These are phyloP conservation scores for Adoxophyes honmai DNA, from an alignment of 1,140 invertebrate species.

Conservation along the genomic window DNA sequence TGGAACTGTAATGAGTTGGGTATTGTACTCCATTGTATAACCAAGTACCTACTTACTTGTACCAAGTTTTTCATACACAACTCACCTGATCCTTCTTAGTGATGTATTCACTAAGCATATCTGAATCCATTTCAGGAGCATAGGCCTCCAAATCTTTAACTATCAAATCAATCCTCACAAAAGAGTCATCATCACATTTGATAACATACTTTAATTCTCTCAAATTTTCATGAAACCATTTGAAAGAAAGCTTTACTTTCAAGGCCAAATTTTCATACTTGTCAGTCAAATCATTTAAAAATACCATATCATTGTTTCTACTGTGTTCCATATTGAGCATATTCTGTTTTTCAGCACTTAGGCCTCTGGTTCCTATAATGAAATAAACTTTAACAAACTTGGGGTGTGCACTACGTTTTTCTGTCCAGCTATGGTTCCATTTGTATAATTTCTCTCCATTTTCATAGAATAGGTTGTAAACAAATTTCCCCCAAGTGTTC, in stretches of 20 bases:
- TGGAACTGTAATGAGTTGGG: too few relatives aligned
- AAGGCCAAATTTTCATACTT: conserved; percentile 53
- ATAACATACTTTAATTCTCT: conserved; percentile 57
- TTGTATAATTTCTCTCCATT: conserved; percentile 59
- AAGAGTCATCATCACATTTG: conserved; percentile 73
- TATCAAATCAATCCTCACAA: conserved; percentile 65
- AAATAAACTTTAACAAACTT: conserved; percentile 55
- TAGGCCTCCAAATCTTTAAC: conserved; percentile 56
- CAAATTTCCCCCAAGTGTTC: conserved; percentile 57
- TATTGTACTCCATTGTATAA: too few relatives aligned
- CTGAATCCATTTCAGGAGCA: conserved; percentile 55
- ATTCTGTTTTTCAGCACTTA: conserved; percentile 29
- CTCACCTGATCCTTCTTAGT: conserved; percentile 42
- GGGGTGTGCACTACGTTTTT: conserved; percentile 20
- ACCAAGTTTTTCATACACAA: too few relatives aligned
- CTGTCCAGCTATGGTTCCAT: conserved; percentile 54
- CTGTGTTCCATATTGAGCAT: conserved; percentile 43
- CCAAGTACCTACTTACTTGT: too few relatives aligned
- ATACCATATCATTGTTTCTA: conserved; percentile 49
- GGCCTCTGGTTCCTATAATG: conserved; percentile 45
- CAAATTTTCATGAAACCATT: conserved; percentile 48
- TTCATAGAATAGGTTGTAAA: conserved; percentile 53
- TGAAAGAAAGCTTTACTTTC: conserved; percentile 47
- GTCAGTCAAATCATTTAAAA: conserved; percentile 52
- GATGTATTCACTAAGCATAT: conserved; percentile 43